These are phyloP conservation scores for Anoplius nigerrimus DNA, from an alignment of 2,888 invertebrate genomes.

Conservation along the genomic window DNA sequence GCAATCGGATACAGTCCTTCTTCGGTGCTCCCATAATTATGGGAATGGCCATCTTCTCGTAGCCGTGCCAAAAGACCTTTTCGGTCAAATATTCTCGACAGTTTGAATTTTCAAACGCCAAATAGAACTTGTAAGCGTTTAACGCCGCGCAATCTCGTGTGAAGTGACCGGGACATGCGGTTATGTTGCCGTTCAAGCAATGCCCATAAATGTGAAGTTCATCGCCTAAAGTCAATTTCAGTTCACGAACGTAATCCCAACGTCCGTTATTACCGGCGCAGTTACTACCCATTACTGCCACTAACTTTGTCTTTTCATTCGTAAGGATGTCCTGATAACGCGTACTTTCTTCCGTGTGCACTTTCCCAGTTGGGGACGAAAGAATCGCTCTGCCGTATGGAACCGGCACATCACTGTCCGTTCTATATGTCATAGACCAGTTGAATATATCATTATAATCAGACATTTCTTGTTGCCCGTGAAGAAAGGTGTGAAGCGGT, in stretches of 20 bases:
- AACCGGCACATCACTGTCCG: conserved; percentile 81
- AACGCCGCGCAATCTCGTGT: conserved; percentile 78
- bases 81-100: conserved; percentile 84
- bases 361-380: conserved; percentile 11
- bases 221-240: conserved; percentile 78
- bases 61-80: conserved; percentile 82
- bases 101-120: conserved; percentile 83
- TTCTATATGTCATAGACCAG: conserved; percentile 84
- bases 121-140: conserved; percentile 81
- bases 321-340: conserved; percentile 51
- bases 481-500: conserved; percentile 79
- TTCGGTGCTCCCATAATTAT: conserved; percentile 80
- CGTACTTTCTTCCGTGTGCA: conserved; percentile 38
- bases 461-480: conserved; percentile 67
- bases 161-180: conserved; percentile 82
- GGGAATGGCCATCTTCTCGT: conserved; percentile 80
- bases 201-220: conserved; percentile 78
- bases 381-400: conserved; percentile 80
- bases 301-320: conserved; percentile 72
- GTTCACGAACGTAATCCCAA: conserved; percentile 77
- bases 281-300: conserved; percentile 79
- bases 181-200: conserved; percentile 74
- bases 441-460: conserved; percentile 81
- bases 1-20: conserved; percentile 74
- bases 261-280: conserved; percentile 77